Evolutionary conservation across 2,797 vertebrate species (phyloP), one percentile per base, ranked within the genome.

Genomic region (Threskiornis aethiopicus): DNA sequence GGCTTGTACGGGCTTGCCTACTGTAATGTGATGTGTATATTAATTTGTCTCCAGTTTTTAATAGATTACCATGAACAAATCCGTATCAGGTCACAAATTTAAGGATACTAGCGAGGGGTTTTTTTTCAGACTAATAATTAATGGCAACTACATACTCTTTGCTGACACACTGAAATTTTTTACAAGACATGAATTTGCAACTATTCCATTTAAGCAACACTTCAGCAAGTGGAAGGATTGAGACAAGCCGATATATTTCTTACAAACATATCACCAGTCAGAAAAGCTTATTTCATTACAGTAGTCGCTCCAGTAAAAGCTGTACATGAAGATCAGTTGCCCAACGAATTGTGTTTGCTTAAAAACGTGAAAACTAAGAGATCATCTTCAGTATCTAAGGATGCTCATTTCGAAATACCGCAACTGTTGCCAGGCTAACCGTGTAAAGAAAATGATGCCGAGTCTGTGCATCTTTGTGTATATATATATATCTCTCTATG

Each of bases 71-170:
- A 29, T 25, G 4, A 94, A 83, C 11, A 89, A 92, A 80, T 20
- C 31, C 2, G 0, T 16, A 49, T 16, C 25, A 47, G 7, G 10
- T n/a, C 29, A 78, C 21, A 18, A 84, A 77, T 42, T 72, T 31
- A 55, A 47, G 41, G 46, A 54, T n/a, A 77, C 0, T 13, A 47
- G 21, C 9, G 29, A 59, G 15, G 8, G 26, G 51, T 1, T 0
- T 3, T 25, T 61, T 64, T 39, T 1, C 41, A 54, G 28, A 54
- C 7, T 72, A 65, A 62, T 20, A 73, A 92, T 29, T 21, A 76
- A 70, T 12, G 41, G 18, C 79, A 72, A 28, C 12, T 42, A 75
- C 2, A 24, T 11, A 10, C 5, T 37, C 16, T 33, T 31, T 65
- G n/a, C 15, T 71, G 49, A 31, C 22, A 61, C 6, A 75, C 7